These are phyloP conservation scores for Aldrovandia affinis DNA, from an alignment of 2,797 vertebrate genomes.

Conservation along the genomic window DNA sequence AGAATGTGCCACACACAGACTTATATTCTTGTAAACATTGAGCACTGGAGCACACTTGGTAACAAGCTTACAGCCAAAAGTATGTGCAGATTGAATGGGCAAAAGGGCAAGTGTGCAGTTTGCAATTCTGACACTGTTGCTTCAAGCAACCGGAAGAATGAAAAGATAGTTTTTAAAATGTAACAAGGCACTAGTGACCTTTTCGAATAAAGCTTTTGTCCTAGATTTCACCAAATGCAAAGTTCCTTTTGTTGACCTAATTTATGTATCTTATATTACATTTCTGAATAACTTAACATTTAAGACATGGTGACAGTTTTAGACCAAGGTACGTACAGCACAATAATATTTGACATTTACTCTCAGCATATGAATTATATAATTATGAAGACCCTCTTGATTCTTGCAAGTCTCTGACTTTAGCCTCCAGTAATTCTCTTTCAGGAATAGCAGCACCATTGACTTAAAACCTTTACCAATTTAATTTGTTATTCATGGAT, in stretches of 20 bases:
- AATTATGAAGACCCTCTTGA: neutral
- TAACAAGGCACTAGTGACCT: neutral
- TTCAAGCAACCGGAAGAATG: neutral
- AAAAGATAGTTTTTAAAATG: too few species aligned
- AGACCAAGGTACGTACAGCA: slow-evolving; percentile 49
- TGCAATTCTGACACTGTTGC: neutral
- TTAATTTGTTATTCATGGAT: too few species aligned
- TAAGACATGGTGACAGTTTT: slow-evolving; percentile 43
- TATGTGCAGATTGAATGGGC: neutral
- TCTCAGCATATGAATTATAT: slow-evolving; percentile 23
- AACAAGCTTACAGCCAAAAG: too few species aligned
- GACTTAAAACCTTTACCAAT: neutral
- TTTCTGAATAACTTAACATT: too few species aligned
- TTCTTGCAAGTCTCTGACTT: neutral
- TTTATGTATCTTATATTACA: slow-evolving; percentile 67
- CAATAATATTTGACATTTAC: slow-evolving; percentile 48
- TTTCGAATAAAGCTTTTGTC: slow-evolving; percentile 1
- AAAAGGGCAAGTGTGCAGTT: neutral
- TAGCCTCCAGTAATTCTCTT: neutral
- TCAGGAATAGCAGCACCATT: neutral
- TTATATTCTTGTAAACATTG: too few species aligned
- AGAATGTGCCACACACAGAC: too few species aligned
- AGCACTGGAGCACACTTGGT: too few species aligned
- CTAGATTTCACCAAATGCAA: slow-evolving; percentile 3
- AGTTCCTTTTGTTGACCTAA: slow-evolving; percentile 53